phyloP scores from a whole-genome alignment of 2,797 vertebrate species.

The Melanogrammus aeglefinus region DNA sequence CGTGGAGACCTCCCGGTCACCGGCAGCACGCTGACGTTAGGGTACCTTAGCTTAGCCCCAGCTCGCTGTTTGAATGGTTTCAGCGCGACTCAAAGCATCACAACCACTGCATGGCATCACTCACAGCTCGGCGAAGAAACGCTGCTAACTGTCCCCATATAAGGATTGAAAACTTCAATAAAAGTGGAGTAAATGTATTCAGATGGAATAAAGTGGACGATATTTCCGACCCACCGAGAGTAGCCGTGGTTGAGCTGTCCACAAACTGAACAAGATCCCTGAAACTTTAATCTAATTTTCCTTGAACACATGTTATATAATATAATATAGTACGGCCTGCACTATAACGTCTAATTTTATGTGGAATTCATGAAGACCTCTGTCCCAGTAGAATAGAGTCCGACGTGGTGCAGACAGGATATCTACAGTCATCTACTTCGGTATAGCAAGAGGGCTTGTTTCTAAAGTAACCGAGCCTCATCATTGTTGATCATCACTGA shows the following conservation, averaged over 20 bases:
- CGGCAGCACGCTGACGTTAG: constrained; percentile 26
- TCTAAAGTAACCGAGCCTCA: neutral
- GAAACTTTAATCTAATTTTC: neutral
- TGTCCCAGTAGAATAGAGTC: neutral
- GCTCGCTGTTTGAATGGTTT: constrained; percentile 54
- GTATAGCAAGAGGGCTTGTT: neutral
- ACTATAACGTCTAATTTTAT: too few relatives aligned
- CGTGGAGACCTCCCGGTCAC: neutral
- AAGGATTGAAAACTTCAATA: neutral
- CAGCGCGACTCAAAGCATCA: constrained; percentile 50
- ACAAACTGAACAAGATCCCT: neutral
- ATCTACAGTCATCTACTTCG: neutral
- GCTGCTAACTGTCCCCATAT: neutral
- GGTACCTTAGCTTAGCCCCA: constrained; percentile 57
- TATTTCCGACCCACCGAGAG: neutral
- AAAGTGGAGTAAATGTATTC: neutral
- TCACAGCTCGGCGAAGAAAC: too few relatives aligned
- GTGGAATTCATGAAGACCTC: too few relatives aligned
- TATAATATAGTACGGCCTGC: too few relatives aligned
- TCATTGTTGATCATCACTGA: too few relatives aligned
- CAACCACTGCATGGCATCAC: constrained; percentile 42
- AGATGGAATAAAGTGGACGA: neutral
- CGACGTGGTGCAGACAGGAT: neutral
- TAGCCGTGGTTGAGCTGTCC: neutral
- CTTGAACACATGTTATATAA: too few relatives aligned